Evolutionary conservation across 2,113 vertebrate genomes (phyloP).

Genomic region (Ptilonorhynchus violaceus): DNA sequence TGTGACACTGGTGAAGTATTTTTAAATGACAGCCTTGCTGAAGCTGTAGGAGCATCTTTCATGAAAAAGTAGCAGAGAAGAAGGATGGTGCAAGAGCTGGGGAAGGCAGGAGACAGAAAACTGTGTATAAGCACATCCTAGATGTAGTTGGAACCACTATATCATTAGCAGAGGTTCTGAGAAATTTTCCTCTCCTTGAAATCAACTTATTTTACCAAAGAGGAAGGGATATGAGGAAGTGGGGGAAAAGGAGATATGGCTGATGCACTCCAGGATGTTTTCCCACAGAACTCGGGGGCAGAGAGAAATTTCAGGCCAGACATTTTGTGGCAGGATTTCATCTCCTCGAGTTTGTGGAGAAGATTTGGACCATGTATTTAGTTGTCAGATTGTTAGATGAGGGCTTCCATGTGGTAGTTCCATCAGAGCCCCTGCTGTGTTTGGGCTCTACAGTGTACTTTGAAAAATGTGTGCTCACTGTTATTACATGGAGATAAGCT

Average conservation of each 20-base stretch:
- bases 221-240: background rate
- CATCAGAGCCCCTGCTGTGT: background rate
- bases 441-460: background rate
- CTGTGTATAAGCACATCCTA: background rate
- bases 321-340: background rate
- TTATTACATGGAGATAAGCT: constrained; percentile 32
- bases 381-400: background rate
- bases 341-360: background rate
- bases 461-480: background rate
- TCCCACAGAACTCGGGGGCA: background rate
- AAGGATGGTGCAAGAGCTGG: background rate
- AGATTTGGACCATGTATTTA: background rate
- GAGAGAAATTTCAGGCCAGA: background rate
- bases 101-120: background rate
- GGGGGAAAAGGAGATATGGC: background rate
- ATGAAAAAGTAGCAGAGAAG: background rate
- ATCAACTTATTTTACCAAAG: background rate
- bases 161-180: background rate
- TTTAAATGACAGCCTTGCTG: background rate
- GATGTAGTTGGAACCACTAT: background rate
- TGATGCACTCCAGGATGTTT: background rate
- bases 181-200: background rate
- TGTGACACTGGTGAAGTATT: background rate
- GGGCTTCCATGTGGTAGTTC: background rate
- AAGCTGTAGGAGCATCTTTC: background rate